Evolutionary conservation across 2,888 invertebrate genomes (phyloP).

Genomic region (Pedicia rivosa): DNA sequence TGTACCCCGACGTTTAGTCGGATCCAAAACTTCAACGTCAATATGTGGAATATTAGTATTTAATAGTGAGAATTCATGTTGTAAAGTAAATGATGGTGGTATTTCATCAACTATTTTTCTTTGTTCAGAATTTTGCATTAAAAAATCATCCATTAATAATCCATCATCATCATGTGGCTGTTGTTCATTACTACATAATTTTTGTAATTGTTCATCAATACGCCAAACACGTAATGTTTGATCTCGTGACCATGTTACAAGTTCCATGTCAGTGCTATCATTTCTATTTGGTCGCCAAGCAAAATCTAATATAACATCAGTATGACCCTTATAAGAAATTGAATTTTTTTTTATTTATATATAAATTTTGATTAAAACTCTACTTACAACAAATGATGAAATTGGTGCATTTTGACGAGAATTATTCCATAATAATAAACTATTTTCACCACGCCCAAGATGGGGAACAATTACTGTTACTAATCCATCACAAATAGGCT

Average conservation of each 20-base stretch:
- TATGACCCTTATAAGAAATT: too few relatives aligned
- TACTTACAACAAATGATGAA: constrained; percentile 81
- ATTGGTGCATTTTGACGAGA: constrained; percentile 54
- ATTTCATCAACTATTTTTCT: constrained; percentile 5
- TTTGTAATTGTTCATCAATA: constrained; percentile 70
- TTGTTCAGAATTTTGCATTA: not conserved
- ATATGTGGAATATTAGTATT: constrained; percentile 61
- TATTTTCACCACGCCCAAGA: constrained; percentile 74
- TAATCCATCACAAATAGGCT: constrained; percentile 85
- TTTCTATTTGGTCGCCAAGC: constrained; percentile 68
- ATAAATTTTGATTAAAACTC: too few relatives aligned
- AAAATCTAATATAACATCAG: constrained; percentile 88
- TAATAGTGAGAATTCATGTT: constrained; percentile 60
- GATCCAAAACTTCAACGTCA: constrained; percentile 37
- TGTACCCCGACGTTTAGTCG: constrained; percentile 35
- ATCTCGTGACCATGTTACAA: constrained; percentile 92
- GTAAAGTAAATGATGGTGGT: constrained; percentile 33
- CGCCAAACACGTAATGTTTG: constrained; percentile 83
- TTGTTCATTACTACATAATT: constrained; percentile 32
- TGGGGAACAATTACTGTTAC: constrained; percentile 87
- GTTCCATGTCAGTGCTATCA: constrained; percentile 36
- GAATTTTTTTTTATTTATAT: too few relatives aligned
- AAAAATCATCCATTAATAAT: not conserved
- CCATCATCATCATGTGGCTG: not conserved
- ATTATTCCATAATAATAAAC: constrained; percentile 61